These are phyloP conservation scores for Mus spicilegus DNA, from an alignment of 2,113 vertebrate species.

Conservation along the genomic window DNA sequence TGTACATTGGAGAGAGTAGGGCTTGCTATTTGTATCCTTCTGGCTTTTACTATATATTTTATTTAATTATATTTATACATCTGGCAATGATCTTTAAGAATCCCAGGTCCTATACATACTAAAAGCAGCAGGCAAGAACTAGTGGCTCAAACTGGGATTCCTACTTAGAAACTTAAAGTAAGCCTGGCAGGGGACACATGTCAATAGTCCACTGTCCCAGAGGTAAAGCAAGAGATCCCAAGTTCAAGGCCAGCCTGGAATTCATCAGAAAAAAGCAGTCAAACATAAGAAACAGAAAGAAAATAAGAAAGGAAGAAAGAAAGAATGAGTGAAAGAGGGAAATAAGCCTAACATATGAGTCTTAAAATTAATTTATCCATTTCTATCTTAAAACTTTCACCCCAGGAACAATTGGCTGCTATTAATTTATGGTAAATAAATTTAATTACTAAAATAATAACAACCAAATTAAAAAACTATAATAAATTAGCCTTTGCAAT, in stretches of 20 bases:
- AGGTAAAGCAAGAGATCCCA: not conserved
- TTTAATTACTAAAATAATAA: slow-evolving; percentile 44
- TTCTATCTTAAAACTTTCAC: not conserved
- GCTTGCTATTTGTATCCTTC: not conserved
- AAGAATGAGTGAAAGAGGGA: not conserved
- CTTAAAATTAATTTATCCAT: slow-evolving; percentile 1
- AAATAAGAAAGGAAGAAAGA: not conserved
- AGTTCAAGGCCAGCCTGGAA: not conserved
- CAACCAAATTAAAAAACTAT: not conserved
- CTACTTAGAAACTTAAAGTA: not conserved
- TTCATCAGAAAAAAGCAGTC: not conserved
- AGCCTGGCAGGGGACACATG: not conserved
- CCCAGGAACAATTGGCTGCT: not conserved
- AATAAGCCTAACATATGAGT: not conserved
- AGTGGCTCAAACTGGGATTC: not conserved
- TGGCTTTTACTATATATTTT: not conserved
- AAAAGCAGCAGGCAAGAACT: not conserved
- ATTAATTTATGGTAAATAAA: slow-evolving; percentile 29
- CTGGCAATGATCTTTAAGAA: not conserved
- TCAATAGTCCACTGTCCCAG: too few species aligned
- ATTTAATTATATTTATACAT: not conserved
- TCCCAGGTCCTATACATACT: not conserved
- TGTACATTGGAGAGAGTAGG: not conserved
- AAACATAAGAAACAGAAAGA: not conserved
- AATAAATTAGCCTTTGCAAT: not conserved